These are phyloP conservation scores for Tympanoctomys barrerae DNA, from an alignment of 2,797 vertebrate genomes.

Conservation along the genomic window DNA sequence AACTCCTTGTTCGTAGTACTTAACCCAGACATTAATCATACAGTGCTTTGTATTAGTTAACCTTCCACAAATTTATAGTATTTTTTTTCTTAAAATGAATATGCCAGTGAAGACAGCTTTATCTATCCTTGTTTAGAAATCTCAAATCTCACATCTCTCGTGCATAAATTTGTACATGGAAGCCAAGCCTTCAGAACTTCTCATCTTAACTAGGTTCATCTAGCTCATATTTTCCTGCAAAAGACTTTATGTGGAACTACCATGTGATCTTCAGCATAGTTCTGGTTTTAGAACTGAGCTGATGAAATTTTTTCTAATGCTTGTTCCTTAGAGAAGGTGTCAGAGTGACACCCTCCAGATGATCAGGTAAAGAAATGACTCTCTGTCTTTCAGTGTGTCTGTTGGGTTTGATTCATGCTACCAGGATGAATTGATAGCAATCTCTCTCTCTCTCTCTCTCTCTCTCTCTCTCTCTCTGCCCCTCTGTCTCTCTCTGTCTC, in stretches of 20 bases:
- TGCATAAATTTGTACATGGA: conserved; percentile 7
- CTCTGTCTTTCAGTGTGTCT: background rate
- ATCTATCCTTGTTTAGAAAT: conserved; percentile 54
- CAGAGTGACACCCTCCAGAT: background rate
- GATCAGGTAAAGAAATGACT: background rate
- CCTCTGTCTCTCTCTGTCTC: too few species aligned
- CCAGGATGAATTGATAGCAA: background rate
- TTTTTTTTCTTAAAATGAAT: conserved; percentile 34
- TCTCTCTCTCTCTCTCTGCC: too few species aligned
- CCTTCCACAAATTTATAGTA: background rate
- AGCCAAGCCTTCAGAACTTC: background rate
- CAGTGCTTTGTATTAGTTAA: background rate
- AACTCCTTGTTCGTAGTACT: background rate
- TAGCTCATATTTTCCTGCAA: background rate
- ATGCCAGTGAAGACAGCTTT: conserved; percentile 14
- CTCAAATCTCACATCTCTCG: conserved; percentile 45
- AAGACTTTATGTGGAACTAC: background rate
- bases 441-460: background rate
- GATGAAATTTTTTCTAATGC: conserved; percentile 29
- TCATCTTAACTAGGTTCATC: background rate
- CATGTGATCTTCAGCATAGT: background rate
- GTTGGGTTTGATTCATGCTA: conserved; percentile 3
- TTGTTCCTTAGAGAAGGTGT: conserved; percentile 30
- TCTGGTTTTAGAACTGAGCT: conserved; percentile 16
- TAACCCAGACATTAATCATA: conserved; percentile 42